Conservation (phyloP, 2,888 invertebrate species). For the Amblyjoppa proteus region DNA sequence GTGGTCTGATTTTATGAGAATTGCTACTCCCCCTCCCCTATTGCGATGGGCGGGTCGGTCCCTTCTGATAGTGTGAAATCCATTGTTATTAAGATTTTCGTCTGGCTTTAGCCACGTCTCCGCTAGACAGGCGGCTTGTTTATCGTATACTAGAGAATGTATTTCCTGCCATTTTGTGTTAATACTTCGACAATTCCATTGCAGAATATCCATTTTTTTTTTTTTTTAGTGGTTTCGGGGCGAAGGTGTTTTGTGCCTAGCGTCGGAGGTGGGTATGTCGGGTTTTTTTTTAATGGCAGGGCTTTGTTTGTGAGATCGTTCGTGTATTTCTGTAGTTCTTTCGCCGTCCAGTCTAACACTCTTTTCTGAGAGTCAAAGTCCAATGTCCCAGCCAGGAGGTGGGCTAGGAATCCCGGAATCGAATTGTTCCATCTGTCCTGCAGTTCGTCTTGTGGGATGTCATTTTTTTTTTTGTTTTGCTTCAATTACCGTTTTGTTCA, state of each 20-base stretch:
- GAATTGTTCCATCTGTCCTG: no score
- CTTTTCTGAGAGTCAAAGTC: no score
- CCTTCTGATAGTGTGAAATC: background rate
- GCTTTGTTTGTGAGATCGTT: background rate
- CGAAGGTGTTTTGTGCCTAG: background rate
- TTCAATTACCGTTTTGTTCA: no score
- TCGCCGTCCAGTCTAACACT: no score
- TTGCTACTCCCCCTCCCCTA: background rate
- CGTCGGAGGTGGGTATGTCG: background rate
- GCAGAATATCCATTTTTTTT: background rate
- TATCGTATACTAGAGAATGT: background rate
- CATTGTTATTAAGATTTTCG: background rate
- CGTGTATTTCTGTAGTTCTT: background rate
- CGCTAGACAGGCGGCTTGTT: background rate
- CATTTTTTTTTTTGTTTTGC: no score
- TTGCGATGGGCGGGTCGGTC: background rate
- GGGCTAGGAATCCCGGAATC: no score
- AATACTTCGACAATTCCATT: background rate
- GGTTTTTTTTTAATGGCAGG: background rate
- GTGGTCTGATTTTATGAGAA: background rate
- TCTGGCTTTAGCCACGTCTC: slow-evolving; percentile 7
- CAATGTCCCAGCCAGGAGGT: no score
- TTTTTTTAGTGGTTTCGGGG: no score
- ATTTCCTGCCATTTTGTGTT: slow-evolving; percentile 4
- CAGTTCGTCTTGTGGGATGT: no score